A percentile compares a stretch with the other conserved stretches of the same genome.
Conservation (phyloP, 92 coral and sea anemone species). For the Paragorgia papillata region DNA sequence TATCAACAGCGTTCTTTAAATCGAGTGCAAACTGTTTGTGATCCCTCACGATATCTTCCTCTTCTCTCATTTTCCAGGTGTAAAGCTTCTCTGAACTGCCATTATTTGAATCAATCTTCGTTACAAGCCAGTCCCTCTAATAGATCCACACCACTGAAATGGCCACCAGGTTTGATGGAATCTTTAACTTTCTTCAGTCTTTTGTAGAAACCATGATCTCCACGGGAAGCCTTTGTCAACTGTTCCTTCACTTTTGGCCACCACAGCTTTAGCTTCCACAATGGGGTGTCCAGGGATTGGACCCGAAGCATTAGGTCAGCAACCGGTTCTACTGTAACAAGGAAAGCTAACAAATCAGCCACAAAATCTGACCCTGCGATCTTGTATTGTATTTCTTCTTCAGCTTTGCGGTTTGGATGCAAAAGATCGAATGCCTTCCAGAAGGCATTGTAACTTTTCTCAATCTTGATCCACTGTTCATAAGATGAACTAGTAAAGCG, state of each 20-base stretch:
- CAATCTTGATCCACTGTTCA: too few species aligned
- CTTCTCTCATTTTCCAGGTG: conserved; percentile 46
- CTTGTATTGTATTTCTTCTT: too few species aligned
- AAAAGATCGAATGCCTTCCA: too few species aligned
- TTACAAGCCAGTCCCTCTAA: conserved; percentile 43
- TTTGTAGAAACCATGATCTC: conserved; percentile 21
- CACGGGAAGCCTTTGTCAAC: conserved; percentile 27
- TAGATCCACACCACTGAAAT: conserved; percentile 28
- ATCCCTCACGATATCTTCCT: conserved; percentile 34
- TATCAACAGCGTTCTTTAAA: background rate
- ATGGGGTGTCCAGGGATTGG: too few species aligned
- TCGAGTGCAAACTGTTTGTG: conserved; percentile 40
- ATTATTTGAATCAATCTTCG: conserved; percentile 31
- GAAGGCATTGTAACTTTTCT: too few species aligned
- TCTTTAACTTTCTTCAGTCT: conserved; percentile 22
- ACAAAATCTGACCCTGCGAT: too few species aligned
- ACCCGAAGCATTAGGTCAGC: too few species aligned
- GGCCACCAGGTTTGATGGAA: conserved; percentile 27
- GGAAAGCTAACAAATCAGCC: conserved; percentile 29
- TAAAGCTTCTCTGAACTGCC: conserved; percentile 10
- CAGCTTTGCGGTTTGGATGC: too few species aligned
- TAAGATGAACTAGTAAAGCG: conserved; percentile 43
- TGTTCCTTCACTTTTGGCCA: conserved; percentile 40
- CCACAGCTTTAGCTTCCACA: too few species aligned
- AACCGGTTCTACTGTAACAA: too few species aligned